phyloP scores from a whole-genome alignment of 2,113 vertebrate species.

The Morone saxatilis region DNA sequence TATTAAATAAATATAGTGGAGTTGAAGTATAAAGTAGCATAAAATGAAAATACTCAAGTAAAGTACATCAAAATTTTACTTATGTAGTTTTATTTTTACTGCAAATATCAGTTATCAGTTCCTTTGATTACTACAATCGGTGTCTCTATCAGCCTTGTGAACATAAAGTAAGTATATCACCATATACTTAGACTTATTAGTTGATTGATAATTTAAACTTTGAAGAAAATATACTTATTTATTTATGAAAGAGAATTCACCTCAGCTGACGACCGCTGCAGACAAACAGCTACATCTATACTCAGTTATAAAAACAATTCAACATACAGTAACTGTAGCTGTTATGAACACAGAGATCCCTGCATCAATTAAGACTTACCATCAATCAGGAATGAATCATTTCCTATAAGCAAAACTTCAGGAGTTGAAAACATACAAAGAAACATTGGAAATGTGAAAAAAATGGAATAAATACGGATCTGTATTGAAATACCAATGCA shows the following conservation, averaged over 20 bases:
- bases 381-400: slow-evolving; percentile 18
- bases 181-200: not conserved
- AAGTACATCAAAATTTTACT: no score
- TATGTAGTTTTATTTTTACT: no score
- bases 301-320: not conserved
- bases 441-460: not conserved
- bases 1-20: no score
- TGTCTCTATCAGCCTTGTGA: no score
- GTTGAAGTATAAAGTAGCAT: no score
- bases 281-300: not conserved
- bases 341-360: not conserved
- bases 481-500: not conserved
- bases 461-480: not conserved
- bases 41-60: no score
- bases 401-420: slow-evolving; percentile 39
- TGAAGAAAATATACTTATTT: not conserved
- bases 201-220: not conserved
- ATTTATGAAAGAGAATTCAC: not conserved
- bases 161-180: not conserved
- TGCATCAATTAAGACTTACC: slow-evolving; percentile 45
- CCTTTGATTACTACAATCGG: no score
- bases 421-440: slow-evolving; percentile 13
- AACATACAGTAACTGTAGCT: not conserved
- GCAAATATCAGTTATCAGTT: no score
- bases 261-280: not conserved